Base-by-base conservation (phyloP, 2,888 invertebrate genomes). In the Crepidodera aurea region DNA sequence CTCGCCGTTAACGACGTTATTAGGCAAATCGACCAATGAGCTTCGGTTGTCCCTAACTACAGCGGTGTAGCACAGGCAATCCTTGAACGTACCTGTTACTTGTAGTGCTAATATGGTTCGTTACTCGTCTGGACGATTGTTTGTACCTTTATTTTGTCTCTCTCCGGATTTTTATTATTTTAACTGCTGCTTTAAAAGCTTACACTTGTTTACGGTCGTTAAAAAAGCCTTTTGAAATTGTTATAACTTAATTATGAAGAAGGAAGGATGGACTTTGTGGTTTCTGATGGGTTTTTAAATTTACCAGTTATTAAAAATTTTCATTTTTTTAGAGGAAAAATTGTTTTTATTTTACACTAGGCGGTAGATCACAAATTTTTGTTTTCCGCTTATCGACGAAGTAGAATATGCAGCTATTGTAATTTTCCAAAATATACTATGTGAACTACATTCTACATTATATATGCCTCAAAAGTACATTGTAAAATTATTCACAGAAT, bases 131-230 rank as follows among this genome's bases (percentile, higher is more conserved):
- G 73, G 72, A 18, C 65, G 60, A 55, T 65, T 72, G 70, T 40
- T 61, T 53, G 64, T 67, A 74, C 75, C 72, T 77, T 78, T 77
- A 78, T 73, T 75, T 75, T 72, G 68, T 75, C 75, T 77, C 25
- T 46, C 19, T 77, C 73, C 70, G 72, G 74, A 77, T 75, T 77
- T 77, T 77, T 75, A 76, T 78, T 77, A 77, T 75, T 77, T 75
- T 77, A 78, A 79, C 76, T 76, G 73, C 74, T 70, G 74, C 73
- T 74, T 75, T 75, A 75, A 78, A 77, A 77, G 77, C 78, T 79
- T 79, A 80, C 79, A 79, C 76, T 77, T 77, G 76, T 79, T 79
- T 80, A 78, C 77, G 76, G 77, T 73, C 76, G 73, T 77, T 78
- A 77, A 75, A 78, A 77, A 78, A 74, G 74, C 73, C 73, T 76